phyloP scores from a whole-genome alignment of 1,140 invertebrate genomes.

The Dendroctonus ponderosae region DNA sequence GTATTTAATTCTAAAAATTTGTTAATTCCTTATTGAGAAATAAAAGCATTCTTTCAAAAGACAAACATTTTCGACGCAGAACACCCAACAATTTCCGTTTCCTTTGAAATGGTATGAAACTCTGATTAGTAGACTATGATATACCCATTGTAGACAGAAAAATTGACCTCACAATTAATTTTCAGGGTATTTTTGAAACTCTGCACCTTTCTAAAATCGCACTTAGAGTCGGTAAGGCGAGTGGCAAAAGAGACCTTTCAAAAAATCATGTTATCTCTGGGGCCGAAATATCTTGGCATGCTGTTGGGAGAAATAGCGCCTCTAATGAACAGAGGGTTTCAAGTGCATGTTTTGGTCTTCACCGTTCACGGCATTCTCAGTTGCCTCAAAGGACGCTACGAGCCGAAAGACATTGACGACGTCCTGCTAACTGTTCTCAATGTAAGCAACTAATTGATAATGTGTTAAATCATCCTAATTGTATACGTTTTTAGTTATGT shows the following conservation, averaged over 20 bases:
- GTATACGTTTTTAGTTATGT: conserved; percentile 60
- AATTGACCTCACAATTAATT: background rate
- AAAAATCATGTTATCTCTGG: conserved; percentile 83
- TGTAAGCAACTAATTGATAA: conserved; percentile 40
- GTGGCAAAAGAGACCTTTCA: conserved; percentile 83
- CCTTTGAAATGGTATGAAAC: no score
- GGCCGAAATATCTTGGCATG: conserved; percentile 75
- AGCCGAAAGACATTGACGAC: conserved; percentile 72
- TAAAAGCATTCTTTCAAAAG: no score
- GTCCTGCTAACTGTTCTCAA: conserved; percentile 79
- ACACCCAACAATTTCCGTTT: no score
- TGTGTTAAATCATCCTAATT: background rate
- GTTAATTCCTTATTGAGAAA: no score
- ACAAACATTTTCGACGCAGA: no score
- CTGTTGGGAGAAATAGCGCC: conserved; percentile 79
- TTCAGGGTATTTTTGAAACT: conserved; percentile 83
- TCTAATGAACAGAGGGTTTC: conserved; percentile 83
- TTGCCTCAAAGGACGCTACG: conserved; percentile 64
- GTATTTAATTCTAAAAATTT: no score
- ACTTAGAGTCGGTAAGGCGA: conserved; percentile 83
- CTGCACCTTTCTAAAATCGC: conserved; percentile 85
- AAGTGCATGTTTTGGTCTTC: conserved; percentile 88
- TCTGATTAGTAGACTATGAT: no score
- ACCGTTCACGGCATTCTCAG: conserved; percentile 83
- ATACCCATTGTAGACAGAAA: no score